Conservation (phyloP, 1,140 invertebrate genomes). For the Cotesia vestalis region DNA sequence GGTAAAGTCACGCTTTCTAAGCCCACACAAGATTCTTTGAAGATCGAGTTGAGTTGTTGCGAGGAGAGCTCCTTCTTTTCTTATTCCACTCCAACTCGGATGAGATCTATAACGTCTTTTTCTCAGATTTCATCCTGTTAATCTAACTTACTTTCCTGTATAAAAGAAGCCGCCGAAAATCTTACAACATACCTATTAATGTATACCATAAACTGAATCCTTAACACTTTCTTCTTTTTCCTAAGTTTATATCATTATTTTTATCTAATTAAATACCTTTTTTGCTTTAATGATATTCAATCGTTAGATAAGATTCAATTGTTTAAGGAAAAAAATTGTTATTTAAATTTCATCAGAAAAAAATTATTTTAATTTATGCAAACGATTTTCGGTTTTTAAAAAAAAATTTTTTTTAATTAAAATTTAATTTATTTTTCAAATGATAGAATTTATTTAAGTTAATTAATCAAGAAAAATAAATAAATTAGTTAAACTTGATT, state of each 20-base stretch:
- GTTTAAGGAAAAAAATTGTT: too few relatives aligned
- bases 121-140: conserved; percentile 9
- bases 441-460: too few relatives aligned
- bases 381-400: too few relatives aligned
- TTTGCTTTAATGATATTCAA: too few relatives aligned
- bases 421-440: too few relatives aligned
- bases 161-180: conserved; percentile 20
- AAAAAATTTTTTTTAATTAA: too few relatives aligned
- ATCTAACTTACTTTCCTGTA: neutral
- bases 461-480: too few relatives aligned
- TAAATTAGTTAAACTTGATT: too few relatives aligned
- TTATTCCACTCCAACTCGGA: neutral
- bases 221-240: conserved; percentile 6
- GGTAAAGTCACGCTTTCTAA: conserved; percentile 52
- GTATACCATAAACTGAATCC: neutral
- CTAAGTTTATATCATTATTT: neutral
- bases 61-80: conserved; percentile 15
- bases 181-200: neutral
- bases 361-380: too few relatives aligned
- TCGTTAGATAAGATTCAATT: too few relatives aligned
- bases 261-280: too few relatives aligned
- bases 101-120: conserved; percentile 22
- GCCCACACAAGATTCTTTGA: conserved; percentile 22
- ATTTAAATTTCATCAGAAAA: too few relatives aligned
- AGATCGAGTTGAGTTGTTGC: neutral